Base-by-base conservation (phyloP, 2,113 vertebrate genomes). In the Centropus unirufus region DNA sequence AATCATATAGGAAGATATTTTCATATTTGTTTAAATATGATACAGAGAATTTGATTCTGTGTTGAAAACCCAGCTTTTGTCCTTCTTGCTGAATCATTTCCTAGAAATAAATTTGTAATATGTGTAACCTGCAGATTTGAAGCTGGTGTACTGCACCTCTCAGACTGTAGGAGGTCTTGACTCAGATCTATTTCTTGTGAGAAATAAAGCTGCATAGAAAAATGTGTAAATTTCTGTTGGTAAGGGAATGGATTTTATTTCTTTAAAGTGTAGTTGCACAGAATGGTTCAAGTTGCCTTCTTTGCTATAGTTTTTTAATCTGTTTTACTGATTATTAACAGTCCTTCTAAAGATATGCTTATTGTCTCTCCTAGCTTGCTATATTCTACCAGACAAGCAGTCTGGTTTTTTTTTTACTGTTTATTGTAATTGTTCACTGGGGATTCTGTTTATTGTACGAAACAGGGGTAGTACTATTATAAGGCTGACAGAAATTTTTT, bases 131-230 rank as follows among this genome's bases (percentile, higher is more conserved):
- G n/a, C 70, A 42, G 62, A 74, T 67, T 57, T 93, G 63, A 74
- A 54, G 59, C 6, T 68, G 21, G 74, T 22, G 14, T 67, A 30
- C 22, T 58, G 27, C 46, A 19, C 22, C 42, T 72, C 58, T 64
- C 88, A 74, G 72, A 52, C n/a, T 3, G 2, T 10, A 74, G 54
- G 58, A 83, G 72, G 55, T 64, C 44, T 66, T 80, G 79, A 67
- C 14, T 68, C 77, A 69, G 75, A 79, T 78, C 68, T 94, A 26
- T 49, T 92, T 90, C 66, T 29, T 66, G 9, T 21, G 16, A 76
- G 68, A 89, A 64, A 29, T 73, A 91, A 86, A 94, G 81, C 63
- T 83, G 30, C 74, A 49, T 89, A 78, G 64, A 40, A 83, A 83
- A 72, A 58, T 73, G 21, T 79, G 54, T 77, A 84, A 59, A 78